Percentiles rank a stretch among this genome's conserved stretches.
Conservation (phyloP, 2,888 invertebrate genomes). For the Dugesia japonica region DNA sequence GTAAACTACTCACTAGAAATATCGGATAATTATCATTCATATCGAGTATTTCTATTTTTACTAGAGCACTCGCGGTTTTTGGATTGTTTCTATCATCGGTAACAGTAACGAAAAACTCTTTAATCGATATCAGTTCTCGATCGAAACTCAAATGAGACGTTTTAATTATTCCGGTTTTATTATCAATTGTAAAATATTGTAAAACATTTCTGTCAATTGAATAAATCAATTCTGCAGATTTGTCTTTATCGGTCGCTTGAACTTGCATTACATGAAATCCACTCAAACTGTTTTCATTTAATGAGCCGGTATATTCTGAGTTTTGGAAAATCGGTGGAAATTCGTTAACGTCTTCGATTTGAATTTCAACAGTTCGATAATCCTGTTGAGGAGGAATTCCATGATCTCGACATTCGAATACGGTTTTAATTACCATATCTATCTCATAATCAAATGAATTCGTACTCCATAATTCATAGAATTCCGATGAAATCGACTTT, state of each 20-base stretch:
- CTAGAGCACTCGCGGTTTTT: not conserved
- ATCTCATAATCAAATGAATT: slow-evolving; percentile 21
- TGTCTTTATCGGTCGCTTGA: slow-evolving; percentile 20
- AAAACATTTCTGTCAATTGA: slow-evolving; percentile 11
- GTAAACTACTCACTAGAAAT: slow-evolving; percentile 20
- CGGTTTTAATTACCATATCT: not conserved
- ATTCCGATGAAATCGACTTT: not conserved
- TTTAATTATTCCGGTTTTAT: not conserved
- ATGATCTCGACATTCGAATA: slow-evolving; percentile 9
- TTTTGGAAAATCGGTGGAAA: slow-evolving; percentile 21
- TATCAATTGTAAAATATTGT: slow-evolving; percentile 17
- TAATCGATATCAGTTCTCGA: not conserved
- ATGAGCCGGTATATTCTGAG: not conserved
- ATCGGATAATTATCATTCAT: slow-evolving; percentile 24
- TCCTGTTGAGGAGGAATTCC: slow-evolving; percentile 1
- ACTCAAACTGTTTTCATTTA: not conserved
- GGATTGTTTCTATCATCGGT: not conserved
- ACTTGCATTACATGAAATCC: not conserved
- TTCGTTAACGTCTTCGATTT: slow-evolving; percentile 26
- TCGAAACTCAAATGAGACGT: not conserved
- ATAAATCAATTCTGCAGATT: slow-evolving; percentile 22
- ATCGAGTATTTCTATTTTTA: slow-evolving; percentile 12
- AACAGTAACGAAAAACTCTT: not conserved
- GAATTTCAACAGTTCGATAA: not conserved
- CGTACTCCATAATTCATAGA: slow-evolving; percentile 17